Conservation (phyloP, 1,140 invertebrate genomes). For the Chymomyza costata region DNA sequence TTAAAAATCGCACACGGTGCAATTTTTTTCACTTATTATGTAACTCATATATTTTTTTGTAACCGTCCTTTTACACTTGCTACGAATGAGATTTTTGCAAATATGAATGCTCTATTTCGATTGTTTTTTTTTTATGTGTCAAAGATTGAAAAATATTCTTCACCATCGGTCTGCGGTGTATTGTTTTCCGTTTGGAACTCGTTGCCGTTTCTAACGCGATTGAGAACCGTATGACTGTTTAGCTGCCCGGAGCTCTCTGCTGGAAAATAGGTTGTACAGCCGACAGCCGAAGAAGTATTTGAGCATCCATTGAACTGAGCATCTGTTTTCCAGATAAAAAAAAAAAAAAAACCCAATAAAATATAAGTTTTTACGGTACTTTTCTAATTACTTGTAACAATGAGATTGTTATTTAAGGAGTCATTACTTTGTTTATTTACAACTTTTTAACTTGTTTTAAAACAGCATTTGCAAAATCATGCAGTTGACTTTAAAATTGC, state of each 20-base stretch:
- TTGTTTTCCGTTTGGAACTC: no score
- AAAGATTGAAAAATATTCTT: no score
- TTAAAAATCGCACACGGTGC: no score
- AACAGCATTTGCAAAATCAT: constrained; percentile 5
- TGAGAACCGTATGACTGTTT: constrained; percentile 3
- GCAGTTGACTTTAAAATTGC: constrained; percentile 4
- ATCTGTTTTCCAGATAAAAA: constrained; percentile 26
- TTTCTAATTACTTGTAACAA: no score
- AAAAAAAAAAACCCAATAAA: constrained; percentile 17
- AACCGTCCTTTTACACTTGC: neutral
- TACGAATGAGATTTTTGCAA: neutral
- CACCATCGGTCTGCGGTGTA: no score
- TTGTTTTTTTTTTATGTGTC: constrained; percentile 19
- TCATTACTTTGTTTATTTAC: no score
- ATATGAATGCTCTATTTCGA: constrained; percentile 15
- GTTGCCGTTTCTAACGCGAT: constrained; percentile 25
- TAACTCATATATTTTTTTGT: no score
- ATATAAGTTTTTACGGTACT: no score
- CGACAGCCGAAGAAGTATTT: no score
- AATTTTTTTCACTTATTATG: no score
- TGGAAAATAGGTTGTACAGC: constrained; percentile 23
- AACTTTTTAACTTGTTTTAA: no score
- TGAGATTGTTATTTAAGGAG: no score
- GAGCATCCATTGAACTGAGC: constrained; percentile 20
- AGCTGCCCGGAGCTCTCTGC: constrained; percentile 20